phyloP scores from a whole-genome alignment of 2,797 vertebrate species.

The Poecilia velifera region DNA sequence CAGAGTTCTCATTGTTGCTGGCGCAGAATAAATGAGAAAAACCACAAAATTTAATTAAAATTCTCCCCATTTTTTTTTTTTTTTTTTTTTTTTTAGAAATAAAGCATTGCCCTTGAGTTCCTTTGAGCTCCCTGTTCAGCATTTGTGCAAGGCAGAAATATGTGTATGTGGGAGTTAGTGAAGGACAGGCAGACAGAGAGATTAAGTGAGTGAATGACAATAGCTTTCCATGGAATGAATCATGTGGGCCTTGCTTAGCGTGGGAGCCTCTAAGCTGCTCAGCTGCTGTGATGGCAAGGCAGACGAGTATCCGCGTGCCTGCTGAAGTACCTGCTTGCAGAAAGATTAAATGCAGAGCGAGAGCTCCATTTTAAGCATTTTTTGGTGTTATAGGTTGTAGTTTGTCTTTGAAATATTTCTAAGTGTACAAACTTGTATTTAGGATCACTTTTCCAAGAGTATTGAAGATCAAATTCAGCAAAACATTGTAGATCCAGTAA shows the following conservation, averaged over 20 bases:
- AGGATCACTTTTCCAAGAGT: neutral
- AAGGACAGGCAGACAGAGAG: constrained; percentile 32
- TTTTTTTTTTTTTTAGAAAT: constrained; percentile 36
- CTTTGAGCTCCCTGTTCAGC: constrained; percentile 69
- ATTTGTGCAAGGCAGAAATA: constrained; percentile 35
- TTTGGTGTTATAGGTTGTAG: constrained; percentile 7
- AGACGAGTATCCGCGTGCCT: constrained; percentile 51
- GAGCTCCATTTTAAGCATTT: constrained; percentile 6
- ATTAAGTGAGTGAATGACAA: constrained; percentile 69
- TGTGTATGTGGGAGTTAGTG: constrained; percentile 19
- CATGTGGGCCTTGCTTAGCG: constrained; percentile 47
- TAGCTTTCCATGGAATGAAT: constrained; percentile 61
- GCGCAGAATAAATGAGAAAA: constrained; percentile 6
- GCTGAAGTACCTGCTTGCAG: constrained; percentile 49
- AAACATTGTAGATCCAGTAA: neutral
- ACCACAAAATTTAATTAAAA: constrained; percentile 67
- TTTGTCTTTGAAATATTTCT: constrained; percentile 25
- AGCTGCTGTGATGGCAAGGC: constrained; percentile 58
- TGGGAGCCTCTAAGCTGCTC: constrained; percentile 66
- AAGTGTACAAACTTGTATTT: neutral
- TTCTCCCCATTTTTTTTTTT: constrained; percentile 7
- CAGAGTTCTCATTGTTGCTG: neutral
- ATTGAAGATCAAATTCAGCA: neutral
- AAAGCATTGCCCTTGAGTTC: constrained; percentile 74
- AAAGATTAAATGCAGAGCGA: constrained; percentile 52